phyloP scores from a whole-genome alignment of 2,113 vertebrate species.

The Sardina pilchardus region DNA sequence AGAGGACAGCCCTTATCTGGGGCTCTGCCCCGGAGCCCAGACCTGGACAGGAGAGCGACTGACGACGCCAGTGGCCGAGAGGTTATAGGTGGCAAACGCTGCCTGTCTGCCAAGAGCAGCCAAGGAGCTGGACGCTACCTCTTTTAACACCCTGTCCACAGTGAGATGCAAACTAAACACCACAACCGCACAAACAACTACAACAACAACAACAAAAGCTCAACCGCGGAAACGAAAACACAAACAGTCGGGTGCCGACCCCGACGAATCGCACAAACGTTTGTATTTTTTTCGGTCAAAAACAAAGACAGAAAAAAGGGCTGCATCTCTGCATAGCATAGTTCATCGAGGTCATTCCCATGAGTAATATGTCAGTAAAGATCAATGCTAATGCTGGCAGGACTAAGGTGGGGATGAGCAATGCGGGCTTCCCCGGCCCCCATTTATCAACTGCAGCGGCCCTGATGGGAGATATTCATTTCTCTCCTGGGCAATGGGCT shows the following conservation, averaged over 20 bases:
- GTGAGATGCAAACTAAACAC: neutral
- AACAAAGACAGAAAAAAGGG: neutral
- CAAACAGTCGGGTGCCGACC: neutral
- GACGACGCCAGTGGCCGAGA: neutral
- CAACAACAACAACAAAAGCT: neutral
- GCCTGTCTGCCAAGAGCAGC: slow-evolving; percentile 1
- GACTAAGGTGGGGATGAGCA: slow-evolving; percentile 39
- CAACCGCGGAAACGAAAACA: slow-evolving; percentile 19
- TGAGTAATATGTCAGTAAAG: slow-evolving; percentile 44
- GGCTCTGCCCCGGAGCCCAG: neutral
- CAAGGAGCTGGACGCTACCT: slow-evolving; percentile 27
- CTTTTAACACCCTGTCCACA: slow-evolving; percentile 21
- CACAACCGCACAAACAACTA: neutral
- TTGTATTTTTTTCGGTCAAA: neutral
- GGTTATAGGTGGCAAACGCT: slow-evolving; percentile 12
- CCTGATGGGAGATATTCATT: slow-evolving; percentile 39
- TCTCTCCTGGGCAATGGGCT: slow-evolving; percentile 33
- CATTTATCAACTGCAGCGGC: slow-evolving; percentile 54
- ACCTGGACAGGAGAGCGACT: neutral
- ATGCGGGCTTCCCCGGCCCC: slow-evolving; percentile 38
- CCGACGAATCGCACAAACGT: neutral
- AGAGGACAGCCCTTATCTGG: slow-evolving; percentile 26
- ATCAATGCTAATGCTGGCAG: slow-evolving; percentile 50
- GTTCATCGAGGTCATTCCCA: slow-evolving; percentile 11
- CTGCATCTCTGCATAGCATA: neutral